Conservation (phyloP, 2,888 invertebrate genomes). For the Eupeodes luniger region DNA sequence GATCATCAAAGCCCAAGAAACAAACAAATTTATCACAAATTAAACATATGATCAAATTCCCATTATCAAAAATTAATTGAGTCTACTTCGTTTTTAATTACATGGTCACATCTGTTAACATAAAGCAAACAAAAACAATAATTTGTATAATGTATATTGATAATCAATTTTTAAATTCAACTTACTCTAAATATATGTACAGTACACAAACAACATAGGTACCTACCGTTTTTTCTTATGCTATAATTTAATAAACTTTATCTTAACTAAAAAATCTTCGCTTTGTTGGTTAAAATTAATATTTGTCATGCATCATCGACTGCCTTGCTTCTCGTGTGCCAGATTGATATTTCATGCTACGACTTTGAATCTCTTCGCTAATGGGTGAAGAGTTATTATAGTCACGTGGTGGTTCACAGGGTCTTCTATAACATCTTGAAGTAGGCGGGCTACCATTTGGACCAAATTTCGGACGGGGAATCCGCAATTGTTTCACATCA, state of each 20-base stretch:
- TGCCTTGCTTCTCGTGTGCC: constrained; percentile 91
- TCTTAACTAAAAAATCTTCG: not conserved
- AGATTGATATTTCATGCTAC: constrained; percentile 86
- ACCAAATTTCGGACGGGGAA: constrained; percentile 92
- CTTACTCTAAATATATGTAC: not conserved
- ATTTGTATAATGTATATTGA: no score
- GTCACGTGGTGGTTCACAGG: constrained; percentile 91
- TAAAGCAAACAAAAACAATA: no score
- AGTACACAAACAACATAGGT: not conserved
- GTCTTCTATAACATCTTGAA: constrained; percentile 83
- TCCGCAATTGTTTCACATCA: constrained; percentile 92
- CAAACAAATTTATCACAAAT: no score
- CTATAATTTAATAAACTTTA: not conserved
- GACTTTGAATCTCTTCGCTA: constrained; percentile 77
- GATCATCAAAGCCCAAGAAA: no score
- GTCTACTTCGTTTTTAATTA: no score
- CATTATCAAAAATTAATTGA: no score
- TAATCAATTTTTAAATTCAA: no score
- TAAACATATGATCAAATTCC: no score
- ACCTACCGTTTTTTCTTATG: not conserved
- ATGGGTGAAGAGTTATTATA: constrained; percentile 87
- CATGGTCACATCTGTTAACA: no score
- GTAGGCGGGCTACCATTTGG: constrained; percentile 83
- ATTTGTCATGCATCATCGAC: constrained; percentile 90
- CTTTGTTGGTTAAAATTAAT: constrained; percentile 15